phyloP scores from a whole-genome alignment of 1,140 invertebrate species.

The Diuraphis noxia region DNA sequence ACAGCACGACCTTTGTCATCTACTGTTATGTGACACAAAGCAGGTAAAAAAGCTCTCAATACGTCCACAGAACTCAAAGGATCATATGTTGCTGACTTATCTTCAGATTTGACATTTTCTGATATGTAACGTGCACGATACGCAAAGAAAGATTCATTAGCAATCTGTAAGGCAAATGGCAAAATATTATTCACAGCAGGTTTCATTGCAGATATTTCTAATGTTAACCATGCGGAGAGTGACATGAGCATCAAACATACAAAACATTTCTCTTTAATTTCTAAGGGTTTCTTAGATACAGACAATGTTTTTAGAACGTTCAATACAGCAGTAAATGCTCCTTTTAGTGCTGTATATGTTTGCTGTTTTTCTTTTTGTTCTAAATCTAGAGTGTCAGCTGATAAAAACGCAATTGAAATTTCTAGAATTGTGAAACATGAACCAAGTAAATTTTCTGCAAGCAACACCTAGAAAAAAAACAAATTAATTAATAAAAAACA shows the following conservation, averaged over 20 bases:
- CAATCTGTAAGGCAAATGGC: constrained; percentile 76
- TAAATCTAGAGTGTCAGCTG: constrained; percentile 77
- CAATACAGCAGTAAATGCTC: constrained; percentile 82
- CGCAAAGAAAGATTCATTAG: constrained; percentile 81
- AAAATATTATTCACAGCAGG: constrained; percentile 77
- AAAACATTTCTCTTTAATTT: constrained; percentile 73
- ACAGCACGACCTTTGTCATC: constrained; percentile 84
- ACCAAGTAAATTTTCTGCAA: constrained; percentile 75
- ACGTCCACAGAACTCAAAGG: constrained; percentile 72
- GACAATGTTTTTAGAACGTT: constrained; percentile 71
- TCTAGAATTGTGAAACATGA: constrained; percentile 85
- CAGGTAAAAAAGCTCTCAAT: constrained; percentile 79
- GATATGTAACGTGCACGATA: constrained; percentile 60
- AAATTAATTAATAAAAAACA: neutral
- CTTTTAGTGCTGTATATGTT: constrained; percentile 85
- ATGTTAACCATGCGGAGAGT: constrained; percentile 83
- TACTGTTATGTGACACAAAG: constrained; percentile 85
- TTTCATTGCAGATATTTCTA: constrained; percentile 87
- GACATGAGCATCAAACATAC: constrained; percentile 81
- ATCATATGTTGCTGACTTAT: constrained; percentile 65
- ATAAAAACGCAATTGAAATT: constrained; percentile 77
- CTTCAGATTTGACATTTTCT: constrained; percentile 65
- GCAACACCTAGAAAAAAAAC: constrained; percentile 72
- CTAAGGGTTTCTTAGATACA: constrained; percentile 65
- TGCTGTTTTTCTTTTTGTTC: constrained; percentile 89